Evolutionary conservation across 2,888 invertebrate genomes (phyloP).

Genomic region (Aphodius sticticus): DNA sequence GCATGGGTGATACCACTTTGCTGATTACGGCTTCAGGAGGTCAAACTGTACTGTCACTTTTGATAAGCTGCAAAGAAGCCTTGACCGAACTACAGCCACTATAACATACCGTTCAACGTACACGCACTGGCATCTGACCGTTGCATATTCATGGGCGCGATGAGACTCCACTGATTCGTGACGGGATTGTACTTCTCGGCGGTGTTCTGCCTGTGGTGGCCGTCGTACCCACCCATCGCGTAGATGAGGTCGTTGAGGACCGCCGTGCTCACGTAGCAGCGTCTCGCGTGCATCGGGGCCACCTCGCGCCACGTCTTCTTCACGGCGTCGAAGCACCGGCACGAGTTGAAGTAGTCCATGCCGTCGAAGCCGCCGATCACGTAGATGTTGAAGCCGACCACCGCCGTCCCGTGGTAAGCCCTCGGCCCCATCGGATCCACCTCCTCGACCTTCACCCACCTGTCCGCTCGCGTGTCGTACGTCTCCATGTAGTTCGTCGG

Average conservation of each 20-base stretch:
- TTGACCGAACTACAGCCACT: too few relatives aligned
- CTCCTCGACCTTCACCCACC: conserved; percentile 85
- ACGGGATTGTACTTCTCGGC: conserved; percentile 85
- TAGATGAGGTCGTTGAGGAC: conserved; percentile 80
- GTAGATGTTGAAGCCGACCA: conserved; percentile 84
- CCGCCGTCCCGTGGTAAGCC: conserved; percentile 94
- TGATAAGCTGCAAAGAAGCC: too few relatives aligned
- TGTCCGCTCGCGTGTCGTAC: conserved; percentile 88
- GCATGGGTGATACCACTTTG: too few relatives aligned
- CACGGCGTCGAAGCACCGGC: conserved; percentile 84
- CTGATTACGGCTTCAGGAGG: too few relatives aligned
- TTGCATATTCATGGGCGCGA: conserved; percentile 87
- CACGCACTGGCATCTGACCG: conserved; percentile 93
- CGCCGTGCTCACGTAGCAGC: conserved; percentile 88
- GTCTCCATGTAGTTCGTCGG: conserved; percentile 85
- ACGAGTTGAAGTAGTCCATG: conserved; percentile 75
- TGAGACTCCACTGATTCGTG: conserved; percentile 88
- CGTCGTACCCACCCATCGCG: conserved; percentile 90
- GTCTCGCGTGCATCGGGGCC: conserved; percentile 88
- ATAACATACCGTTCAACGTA: conserved; percentile 72
- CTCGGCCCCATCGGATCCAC: conserved; percentile 85
- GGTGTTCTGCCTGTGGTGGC: conserved; percentile 84
- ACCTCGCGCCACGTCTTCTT: conserved; percentile 86
- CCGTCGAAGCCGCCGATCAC: conserved; percentile 94
- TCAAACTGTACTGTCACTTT: too few relatives aligned